Evolutionary conservation across 2,113 vertebrate genomes (phyloP), one percentile per base, ranked within the genome.

Genomic region (Pedetes capensis): DNA sequence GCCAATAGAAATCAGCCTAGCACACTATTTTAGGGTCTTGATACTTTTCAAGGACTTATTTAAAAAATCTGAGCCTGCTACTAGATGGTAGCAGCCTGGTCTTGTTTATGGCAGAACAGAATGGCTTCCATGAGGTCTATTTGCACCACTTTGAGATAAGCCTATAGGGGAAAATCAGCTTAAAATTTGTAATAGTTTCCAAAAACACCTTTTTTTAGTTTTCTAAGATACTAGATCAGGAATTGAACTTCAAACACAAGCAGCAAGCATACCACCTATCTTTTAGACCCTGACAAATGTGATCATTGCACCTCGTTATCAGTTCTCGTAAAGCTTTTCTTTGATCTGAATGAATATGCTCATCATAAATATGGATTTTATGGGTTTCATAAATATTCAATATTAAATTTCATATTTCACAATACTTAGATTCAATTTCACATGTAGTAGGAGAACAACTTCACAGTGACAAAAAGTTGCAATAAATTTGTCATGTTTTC

Each of bases 331-430:
- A 61, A 76, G 47, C 18, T 66, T 88, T 53, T 59, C 78, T 96
- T 96, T 94, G 71, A 94, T 96, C n/a, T 87, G 42, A 80, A 81
- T 55, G 39, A 94, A 87, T 44, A n/a, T 93, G 9, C 3, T 93
- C 59, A 76, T 68, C 85, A 93, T 96, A 96, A 87, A 94, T 88
- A 94, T 69, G 55, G 81, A 76, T 85, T 75, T 72, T 57, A 10
- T 61, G 13, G 78, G 37, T 85, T 91, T 87, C 89, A 94, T 44
- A 91, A 94, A 91, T 91, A 89, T 95, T 90, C 68, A 91, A 4
- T 66, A 37, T 76, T 85, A 78, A 81, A 81, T 44, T 32, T n/a
- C 66, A 72, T 57, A 90, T 66, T 85, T 85, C 37, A 79, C n/a
- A 85, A 82, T 51, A 59, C 16, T 74, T 71, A 68, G 51, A 34